phyloP scores from a whole-genome alignment of 2,888 invertebrate species.

The Clistopyga incitator region DNA sequence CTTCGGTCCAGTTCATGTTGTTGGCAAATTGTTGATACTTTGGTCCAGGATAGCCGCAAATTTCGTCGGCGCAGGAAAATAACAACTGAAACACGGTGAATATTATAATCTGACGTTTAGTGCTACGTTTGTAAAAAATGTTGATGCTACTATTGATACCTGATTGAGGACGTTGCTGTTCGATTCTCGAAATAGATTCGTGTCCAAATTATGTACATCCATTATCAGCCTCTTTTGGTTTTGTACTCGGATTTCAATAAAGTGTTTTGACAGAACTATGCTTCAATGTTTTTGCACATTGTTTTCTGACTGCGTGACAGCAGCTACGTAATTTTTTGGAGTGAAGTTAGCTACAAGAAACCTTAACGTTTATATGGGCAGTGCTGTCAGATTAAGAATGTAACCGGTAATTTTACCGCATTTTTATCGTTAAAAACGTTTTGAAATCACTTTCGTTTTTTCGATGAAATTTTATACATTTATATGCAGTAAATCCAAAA shows the following conservation, averaged over 20 bases:
- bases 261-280: background rate
- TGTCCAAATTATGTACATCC: constrained; percentile 50
- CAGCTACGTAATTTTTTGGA: background rate
- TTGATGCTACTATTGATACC: constrained; percentile 33
- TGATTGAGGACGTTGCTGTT: constrained; percentile 55
- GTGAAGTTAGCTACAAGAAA: background rate
- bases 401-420: too few species aligned
- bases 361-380: background rate
- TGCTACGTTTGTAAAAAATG: background rate
- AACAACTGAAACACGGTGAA: constrained; percentile 73
- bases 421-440: too few species aligned
- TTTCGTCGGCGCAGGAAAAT: constrained; percentile 80
- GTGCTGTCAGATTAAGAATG: too few species aligned
- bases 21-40: constrained; percentile 75
- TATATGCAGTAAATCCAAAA: too few species aligned
- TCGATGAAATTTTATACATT: too few species aligned
- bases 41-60: constrained; percentile 78
- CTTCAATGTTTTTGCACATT: background rate
- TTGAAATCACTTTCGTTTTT: too few species aligned
- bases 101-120: constrained; percentile 25
- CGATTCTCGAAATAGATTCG: constrained; percentile 48
- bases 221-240: background rate
- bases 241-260: background rate
- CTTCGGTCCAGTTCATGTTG: constrained; percentile 76
- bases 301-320: background rate